These are phyloP conservation scores for Drosophila bifasciata DNA, from an alignment of 1,140 invertebrate genomes.

Conservation along the genomic window DNA sequence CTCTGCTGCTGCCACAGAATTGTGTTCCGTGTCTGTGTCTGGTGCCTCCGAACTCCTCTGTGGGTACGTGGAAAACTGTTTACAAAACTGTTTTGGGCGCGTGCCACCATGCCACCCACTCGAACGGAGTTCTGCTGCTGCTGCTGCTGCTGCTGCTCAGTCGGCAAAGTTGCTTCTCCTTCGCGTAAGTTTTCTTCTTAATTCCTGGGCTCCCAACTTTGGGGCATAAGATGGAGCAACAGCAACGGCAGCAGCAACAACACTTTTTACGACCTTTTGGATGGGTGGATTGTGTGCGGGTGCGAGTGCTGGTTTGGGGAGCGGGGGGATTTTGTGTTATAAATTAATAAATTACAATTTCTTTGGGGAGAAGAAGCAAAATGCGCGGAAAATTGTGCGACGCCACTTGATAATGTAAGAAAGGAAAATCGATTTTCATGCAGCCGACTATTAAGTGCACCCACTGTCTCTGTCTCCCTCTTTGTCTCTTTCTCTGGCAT, in stretches of 20 bases:
- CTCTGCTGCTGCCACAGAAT: neutral
- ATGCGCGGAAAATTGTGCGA: constrained; percentile 41
- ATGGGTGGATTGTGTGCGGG: neutral
- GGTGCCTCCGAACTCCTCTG: constrained; percentile 17
- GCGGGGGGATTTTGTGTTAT: constrained; percentile 46
- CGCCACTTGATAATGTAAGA: constrained; percentile 51
- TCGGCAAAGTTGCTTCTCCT: constrained; percentile 37
- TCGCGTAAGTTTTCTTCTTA: constrained; percentile 59
- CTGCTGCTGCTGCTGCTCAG: constrained; percentile 13
- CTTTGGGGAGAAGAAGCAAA: constrained; percentile 44
- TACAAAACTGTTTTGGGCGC: constrained; percentile 75
- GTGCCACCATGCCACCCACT: constrained; percentile 70
- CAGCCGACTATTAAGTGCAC: constrained; percentile 58
- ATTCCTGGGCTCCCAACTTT: constrained; percentile 58
- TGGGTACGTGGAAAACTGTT: constrained; percentile 47
- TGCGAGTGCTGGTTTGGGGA: neutral
- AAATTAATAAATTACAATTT: constrained; percentile 83
- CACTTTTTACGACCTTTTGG: constrained; percentile 65
- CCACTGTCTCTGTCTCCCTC: constrained; percentile 16
- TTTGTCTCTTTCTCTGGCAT: constrained; percentile 39
- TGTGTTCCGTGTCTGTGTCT: constrained; percentile 10
- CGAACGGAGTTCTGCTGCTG: constrained; percentile 21
- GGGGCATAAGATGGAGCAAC: constrained; percentile 6
- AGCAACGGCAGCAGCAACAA: constrained; percentile 36
- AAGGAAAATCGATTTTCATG: constrained; percentile 64